Base-by-base conservation (phyloP, 2,888 invertebrate genomes). In the Calameuta idolon region DNA sequence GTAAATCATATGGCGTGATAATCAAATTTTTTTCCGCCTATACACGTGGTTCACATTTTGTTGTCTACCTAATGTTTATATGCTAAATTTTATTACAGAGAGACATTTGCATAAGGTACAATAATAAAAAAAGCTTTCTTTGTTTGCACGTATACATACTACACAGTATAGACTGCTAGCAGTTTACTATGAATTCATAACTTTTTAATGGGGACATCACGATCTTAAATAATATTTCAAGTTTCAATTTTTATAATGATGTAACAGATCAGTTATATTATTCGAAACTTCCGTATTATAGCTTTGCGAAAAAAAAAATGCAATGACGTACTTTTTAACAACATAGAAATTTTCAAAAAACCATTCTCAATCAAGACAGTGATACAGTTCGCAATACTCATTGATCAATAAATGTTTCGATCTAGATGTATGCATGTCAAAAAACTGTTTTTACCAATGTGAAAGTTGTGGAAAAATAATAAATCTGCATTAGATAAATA, bases 1-100 rank as follows among this genome's bases (percentile, higher is more conserved):
- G 87, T 90, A 90, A 90, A 90, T 88, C 85, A 90, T 90, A 90
- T 91, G 91, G 91, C 90, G 86, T 86, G 86, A 86, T 86, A 89
- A 89, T 84, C 86, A 85, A 85, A 80, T 76, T 84, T 85, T 85
- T 81, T 87, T 84, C 81, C 82, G 85, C 86, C 86, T 85, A 83
- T 82, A 84, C 81, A 83, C 79, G 81, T 81, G 77, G 69, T 77
- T 75, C 75, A 71, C 23, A 76, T 82, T 80, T 80, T 69, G 80
- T 81, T 86, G 80, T 77, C 77, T 75, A 85, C 82, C 86, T 87
- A 84, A 84, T 81, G 81, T 82, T 81, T 86, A 87, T 81, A 85
- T 81, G 84, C 33, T 68, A 76, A 74, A n/a, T 55, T 55, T 55
- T 55, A 55, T 23, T 55, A 55, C 55, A 55, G 55, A 35, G 4